A percentile compares a stretch with the other conserved stretches of the same genome.
phyloP scores from a whole-genome alignment of 2,797 vertebrate genomes.

The Takifugu ocellatus region DNA sequence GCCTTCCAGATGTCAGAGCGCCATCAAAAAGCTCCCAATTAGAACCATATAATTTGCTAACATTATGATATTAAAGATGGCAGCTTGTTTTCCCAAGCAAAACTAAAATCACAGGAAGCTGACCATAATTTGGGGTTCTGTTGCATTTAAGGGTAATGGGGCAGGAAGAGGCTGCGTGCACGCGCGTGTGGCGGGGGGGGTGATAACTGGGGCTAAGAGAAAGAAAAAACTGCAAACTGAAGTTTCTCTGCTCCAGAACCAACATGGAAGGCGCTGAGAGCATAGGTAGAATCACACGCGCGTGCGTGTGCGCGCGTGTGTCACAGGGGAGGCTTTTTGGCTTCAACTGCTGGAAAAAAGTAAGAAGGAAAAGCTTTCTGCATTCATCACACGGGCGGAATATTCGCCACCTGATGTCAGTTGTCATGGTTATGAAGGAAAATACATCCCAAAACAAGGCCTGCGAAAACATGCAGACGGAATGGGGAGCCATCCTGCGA shows the following conservation, averaged over 20 bases:
- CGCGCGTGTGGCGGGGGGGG: slow-evolving; percentile 9
- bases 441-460: slow-evolving; percentile 38
- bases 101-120: slow-evolving; percentile 76
- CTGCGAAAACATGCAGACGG: slow-evolving; percentile 6
- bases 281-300: slow-evolving; percentile 46
- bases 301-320: slow-evolving; percentile 40
- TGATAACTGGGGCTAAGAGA: slow-evolving; percentile 38
- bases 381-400: slow-evolving; percentile 28
- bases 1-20: slow-evolving; percentile 68
- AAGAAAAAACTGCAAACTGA: slow-evolving; percentile 36
- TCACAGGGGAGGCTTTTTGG: slow-evolving; percentile 44
- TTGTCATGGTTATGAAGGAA: slow-evolving; percentile 47
- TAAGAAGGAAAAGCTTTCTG: slow-evolving; percentile 1
- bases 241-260: slow-evolving; percentile 52
- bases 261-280: slow-evolving; percentile 18
- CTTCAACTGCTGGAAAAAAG: slow-evolving; percentile 26
- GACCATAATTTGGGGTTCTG: slow-evolving; percentile 78
- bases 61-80: slow-evolving; percentile 80
- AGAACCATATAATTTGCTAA: slow-evolving; percentile 78
- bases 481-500: background rate
- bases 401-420: slow-evolving; percentile 28
- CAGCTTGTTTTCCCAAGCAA: slow-evolving; percentile 77
- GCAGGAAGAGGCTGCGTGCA: slow-evolving; percentile 29
- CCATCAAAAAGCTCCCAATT: slow-evolving; percentile 77
- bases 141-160: slow-evolving; percentile 50